phyloP scores from a whole-genome alignment of 2,113 vertebrate genomes.

The Theristicus caerulescens region DNA sequence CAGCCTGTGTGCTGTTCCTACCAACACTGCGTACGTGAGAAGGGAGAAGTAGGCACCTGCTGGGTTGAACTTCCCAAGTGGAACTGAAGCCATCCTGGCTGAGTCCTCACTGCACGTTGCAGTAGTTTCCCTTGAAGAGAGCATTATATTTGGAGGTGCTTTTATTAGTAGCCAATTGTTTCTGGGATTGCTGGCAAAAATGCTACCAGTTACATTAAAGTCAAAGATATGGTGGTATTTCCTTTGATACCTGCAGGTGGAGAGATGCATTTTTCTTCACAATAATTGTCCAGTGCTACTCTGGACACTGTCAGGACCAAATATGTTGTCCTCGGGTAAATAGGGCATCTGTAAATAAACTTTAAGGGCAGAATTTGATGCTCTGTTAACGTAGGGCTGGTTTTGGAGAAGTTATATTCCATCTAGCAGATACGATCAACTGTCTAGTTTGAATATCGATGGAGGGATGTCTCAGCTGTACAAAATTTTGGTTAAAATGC shows the following conservation, averaged over 20 bases:
- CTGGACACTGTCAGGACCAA: neutral
- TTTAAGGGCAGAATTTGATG: neutral
- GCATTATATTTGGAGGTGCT: neutral
- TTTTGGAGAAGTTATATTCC: neutral
- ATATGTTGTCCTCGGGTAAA: neutral
- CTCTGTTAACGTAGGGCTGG: neutral
- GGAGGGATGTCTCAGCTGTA: neutral
- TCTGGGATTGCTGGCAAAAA: neutral
- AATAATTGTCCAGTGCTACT: neutral
- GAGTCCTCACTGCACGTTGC: neutral
- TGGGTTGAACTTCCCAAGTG: neutral
- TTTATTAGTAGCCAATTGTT: neutral
- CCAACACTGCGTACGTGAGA: fast-evolving
- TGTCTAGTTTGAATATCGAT: neutral
- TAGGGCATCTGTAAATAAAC: neutral
- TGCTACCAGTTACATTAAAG: neutral
- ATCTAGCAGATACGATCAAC: neutral
- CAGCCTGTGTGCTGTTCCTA: neutral
- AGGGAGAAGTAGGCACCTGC: neutral
- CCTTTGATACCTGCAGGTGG: neutral
- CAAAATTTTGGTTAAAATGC: neutral
- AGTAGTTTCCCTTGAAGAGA: neutral
- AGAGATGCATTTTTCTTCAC: neutral
- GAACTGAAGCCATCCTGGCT: neutral
- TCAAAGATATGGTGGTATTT: neutral